Base-by-base conservation (phyloP, 1,140 invertebrate species). In the Drosophila sulfurigaster region DNA sequence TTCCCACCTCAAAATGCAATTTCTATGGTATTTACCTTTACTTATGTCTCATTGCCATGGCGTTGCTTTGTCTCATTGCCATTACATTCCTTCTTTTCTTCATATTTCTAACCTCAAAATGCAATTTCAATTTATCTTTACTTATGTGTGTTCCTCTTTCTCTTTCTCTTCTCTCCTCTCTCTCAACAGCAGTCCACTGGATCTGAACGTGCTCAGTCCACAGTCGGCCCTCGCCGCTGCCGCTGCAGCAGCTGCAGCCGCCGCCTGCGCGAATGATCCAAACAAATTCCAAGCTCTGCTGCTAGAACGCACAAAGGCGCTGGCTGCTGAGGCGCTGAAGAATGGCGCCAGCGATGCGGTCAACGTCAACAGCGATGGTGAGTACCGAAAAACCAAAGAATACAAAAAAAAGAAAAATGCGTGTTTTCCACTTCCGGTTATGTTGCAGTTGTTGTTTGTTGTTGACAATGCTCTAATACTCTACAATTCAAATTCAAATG, bases 271-370 rank as follows among this genome's bases (percentile, higher is more conserved):
- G 76, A 92, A 92, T 43, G 91, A 92, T 73, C 95, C 93, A 87
- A 97, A 97, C 92, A 95, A 96, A 65, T 94, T 97, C 71, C 96
- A 97, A 93, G 94, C 96, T 72, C 93, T 97, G 76, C 93, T 97
- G 15, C 93, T 97, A 91, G 96, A 97, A 92, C 95, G 96, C 80
- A 95, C 95, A 75, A 97, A 97, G 91, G 94, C 94, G 25, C 88
- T 96, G 48, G 54, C 96, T 95, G 79, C 94, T 93, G 91, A 91
- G 70, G 83, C 91, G 46, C 77, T 92, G 16, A 93, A 93, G 78
- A 90, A 83, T 57, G 85, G 85, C 45, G 75, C 65, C 63, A 35
- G 28, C 28, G 77, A 77, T 20, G 28, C 63, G 10, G 45, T 20
- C 15, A 77, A 70, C 73, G 67, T 67, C 32, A 52, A 64, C 30